Percentiles rank a stretch among this genome's conserved stretches.
Evolutionary conservation across 2,797 vertebrate genomes (phyloP).

Genomic region (Mallotus villosus): DNA sequence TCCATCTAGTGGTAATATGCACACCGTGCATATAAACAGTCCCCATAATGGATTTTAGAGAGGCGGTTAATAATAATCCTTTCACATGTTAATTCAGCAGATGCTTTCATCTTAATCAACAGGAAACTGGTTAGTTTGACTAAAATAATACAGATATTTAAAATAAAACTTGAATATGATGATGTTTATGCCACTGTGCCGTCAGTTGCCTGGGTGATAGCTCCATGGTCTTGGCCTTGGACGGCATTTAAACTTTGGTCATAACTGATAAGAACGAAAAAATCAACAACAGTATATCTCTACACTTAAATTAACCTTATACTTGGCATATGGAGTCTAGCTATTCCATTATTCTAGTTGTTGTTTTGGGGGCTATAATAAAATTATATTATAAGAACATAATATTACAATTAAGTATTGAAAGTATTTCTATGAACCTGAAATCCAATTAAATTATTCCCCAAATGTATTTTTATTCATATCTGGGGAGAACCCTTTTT

Average conservation of each 20-base stretch:
- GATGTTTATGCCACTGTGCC: background rate
- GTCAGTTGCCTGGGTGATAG: background rate
- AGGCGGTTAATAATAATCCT: background rate
- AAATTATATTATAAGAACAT: background rate
- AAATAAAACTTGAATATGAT: background rate
- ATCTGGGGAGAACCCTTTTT: background rate
- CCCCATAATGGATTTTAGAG: background rate
- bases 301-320: background rate
- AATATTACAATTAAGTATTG: background rate
- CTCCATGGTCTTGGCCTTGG: background rate
- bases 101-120: background rate
- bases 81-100: background rate
- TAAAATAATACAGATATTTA: background rate
- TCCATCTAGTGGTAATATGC: slow-evolving; percentile 51
- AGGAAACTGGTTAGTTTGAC: background rate
- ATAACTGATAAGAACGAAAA: slow-evolving; percentile 40
- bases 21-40: slow-evolving; percentile 17
- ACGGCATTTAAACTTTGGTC: slow-evolving; percentile 44
- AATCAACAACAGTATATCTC: slow-evolving; percentile 28
- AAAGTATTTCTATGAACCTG: background rate
- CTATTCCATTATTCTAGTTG: background rate
- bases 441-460: background rate
- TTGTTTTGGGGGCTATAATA: background rate
- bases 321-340: background rate
- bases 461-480: background rate